A percentile compares a stretch with the other conserved stretches of the same genome.
These are phyloP conservation scores for Isaurus tuberculatus DNA, from an alignment of 92 coral and sea anemone genomes.

Conservation along the genomic window DNA sequence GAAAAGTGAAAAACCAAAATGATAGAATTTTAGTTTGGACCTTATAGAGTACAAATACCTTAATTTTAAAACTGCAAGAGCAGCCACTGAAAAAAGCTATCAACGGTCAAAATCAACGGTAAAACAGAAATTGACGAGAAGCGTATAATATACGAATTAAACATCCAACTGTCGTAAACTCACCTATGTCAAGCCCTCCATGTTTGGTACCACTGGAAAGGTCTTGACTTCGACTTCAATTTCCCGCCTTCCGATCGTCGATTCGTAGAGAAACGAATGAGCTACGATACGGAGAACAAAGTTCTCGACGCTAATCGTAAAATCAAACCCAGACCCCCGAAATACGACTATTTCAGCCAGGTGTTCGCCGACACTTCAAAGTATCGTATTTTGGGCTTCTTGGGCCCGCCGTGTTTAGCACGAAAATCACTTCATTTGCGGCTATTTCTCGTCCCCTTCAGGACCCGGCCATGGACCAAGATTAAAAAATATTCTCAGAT, in stretches of 20 bases:
- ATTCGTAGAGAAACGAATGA: not conserved
- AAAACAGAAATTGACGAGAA: conserved; percentile 2
- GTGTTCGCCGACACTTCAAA: not conserved
- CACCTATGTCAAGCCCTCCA: conserved; percentile 4
- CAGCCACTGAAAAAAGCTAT: conserved; percentile 2
- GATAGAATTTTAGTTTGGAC: conserved; percentile 6
- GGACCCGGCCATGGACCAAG: too few relatives aligned
- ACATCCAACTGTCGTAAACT: conserved; percentile 16
- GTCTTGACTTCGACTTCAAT: conserved; percentile 16
- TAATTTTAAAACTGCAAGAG: conserved; percentile 10
- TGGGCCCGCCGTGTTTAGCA: not conserved
- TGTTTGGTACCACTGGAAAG: conserved; percentile 25
- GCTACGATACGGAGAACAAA: conserved; percentile 8
- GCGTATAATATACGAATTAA: conserved; percentile 5
- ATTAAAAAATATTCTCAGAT: too few relatives aligned
- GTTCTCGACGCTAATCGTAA: conserved; percentile 10
- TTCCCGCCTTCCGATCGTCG: conserved; percentile 12
- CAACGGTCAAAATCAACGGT: conserved; percentile 18
- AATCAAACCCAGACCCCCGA: not conserved
- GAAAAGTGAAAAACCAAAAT: conserved; percentile 16
- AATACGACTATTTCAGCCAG: conserved; percentile 7
- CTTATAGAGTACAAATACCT: conserved; percentile 8
- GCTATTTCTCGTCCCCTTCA: too few relatives aligned
- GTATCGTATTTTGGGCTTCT: not conserved
- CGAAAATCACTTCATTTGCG: too few relatives aligned